Evolutionary conservation across 2,888 invertebrate genomes (phyloP).

Genomic region (Sphinx pinastri): DNA sequence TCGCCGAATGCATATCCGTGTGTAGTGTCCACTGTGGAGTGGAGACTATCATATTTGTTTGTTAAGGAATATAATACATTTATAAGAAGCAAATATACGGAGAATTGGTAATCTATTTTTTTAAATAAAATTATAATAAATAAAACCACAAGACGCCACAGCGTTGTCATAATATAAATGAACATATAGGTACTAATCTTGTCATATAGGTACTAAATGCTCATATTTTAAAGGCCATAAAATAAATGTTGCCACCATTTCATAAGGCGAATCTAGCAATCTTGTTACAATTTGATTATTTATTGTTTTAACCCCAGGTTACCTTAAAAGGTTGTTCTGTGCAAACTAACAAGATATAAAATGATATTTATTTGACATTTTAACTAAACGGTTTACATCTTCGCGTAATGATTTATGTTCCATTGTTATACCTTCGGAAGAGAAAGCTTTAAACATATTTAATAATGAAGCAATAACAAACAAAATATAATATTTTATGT

Average conservation of each 20-base stretch:
- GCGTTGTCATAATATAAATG: too few relatives aligned
- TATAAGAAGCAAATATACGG: too few relatives aligned
- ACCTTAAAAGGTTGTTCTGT: slow-evolving; percentile 19
- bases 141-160: too few relatives aligned
- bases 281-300: slow-evolving; percentile 18
- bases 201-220: too few relatives aligned
- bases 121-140: too few relatives aligned
- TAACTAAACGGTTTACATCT: slow-evolving; percentile 3
- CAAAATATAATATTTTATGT: too few relatives aligned
- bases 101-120: too few relatives aligned
- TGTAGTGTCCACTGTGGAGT: neutral
- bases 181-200: too few relatives aligned
- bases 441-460: neutral
- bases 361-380: slow-evolving; percentile 24
- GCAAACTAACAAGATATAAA: slow-evolving; percentile 12
- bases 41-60: too few relatives aligned
- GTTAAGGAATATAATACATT: too few relatives aligned
- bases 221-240: too few relatives aligned
- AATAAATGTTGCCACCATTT: neutral
- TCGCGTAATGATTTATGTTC: neutral
- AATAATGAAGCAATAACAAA: neutral
- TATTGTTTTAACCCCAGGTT: slow-evolving; percentile 17
- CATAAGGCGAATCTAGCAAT: neutral
- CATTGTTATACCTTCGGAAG: neutral
- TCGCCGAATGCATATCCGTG: slow-evolving; percentile 4